These are phyloP conservation scores for Liopterus haemorrhoidalis DNA, from an alignment of 2,888 invertebrate species.

Conservation along the genomic window DNA sequence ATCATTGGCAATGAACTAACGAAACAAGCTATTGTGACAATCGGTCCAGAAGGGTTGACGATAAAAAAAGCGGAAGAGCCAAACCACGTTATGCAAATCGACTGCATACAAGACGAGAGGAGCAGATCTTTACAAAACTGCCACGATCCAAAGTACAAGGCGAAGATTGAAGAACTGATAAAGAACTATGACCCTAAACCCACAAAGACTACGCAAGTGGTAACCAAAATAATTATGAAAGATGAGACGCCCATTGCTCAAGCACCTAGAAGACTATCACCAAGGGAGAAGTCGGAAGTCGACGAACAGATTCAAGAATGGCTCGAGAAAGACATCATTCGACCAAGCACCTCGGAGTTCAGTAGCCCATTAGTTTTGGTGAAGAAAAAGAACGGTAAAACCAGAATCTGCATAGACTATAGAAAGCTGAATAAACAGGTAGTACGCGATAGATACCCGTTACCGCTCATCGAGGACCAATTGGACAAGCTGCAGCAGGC, in stretches of 20 bases:
- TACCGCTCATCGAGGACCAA: conserved; percentile 36
- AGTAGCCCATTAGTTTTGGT: conserved; percentile 8
- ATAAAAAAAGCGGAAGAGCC: no score
- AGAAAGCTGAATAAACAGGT: not conserved
- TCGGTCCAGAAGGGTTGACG: no score
- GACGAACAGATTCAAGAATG: conserved; percentile 9
- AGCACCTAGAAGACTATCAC: conserved; percentile 3
- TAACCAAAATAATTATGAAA: conserved; percentile 4
- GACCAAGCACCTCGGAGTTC: conserved; percentile 7
- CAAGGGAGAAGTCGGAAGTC: conserved; percentile 4
- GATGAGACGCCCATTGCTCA: not conserved
- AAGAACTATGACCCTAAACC: conserved; percentile 1
- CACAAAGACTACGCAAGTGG: not conserved
- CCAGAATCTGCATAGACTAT: conserved; percentile 8
- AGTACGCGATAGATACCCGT: conserved; percentile 29
- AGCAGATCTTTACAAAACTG: no score
- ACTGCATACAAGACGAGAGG: no score
- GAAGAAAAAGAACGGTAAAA: conserved; percentile 4
- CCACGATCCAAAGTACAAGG: no score
- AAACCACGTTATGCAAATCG: no score
- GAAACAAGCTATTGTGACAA: not conserved
- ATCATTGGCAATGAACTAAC: conserved; percentile 4
- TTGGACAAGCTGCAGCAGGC: conserved; percentile 30
- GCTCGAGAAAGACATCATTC: conserved; percentile 6
- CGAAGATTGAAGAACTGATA: conserved; percentile 3